Conservation (phyloP, 2,113 vertebrate genomes). For the Nyctereutes procyonoides region DNA sequence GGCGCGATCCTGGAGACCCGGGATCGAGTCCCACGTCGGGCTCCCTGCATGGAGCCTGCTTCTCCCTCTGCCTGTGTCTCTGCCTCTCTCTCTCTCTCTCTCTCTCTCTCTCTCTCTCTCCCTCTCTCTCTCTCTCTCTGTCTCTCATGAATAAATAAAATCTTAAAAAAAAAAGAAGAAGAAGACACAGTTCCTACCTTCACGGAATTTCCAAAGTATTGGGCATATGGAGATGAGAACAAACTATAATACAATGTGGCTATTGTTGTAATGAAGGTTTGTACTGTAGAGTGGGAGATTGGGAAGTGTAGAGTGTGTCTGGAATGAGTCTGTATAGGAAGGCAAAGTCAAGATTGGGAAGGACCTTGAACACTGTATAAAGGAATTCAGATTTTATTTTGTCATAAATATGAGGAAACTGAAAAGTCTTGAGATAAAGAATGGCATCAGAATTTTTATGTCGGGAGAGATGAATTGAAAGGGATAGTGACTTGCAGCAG, state of each 20-base stretch:
- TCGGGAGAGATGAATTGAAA: neutral
- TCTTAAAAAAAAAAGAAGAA: too few relatives aligned
- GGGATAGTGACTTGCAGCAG: neutral
- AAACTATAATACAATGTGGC: neutral
- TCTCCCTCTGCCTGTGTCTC: too few relatives aligned
- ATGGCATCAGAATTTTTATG: neutral
- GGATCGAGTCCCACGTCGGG: too few relatives aligned
- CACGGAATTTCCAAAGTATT: neutral
- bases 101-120: too few relatives aligned
- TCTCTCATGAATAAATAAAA: too few relatives aligned
- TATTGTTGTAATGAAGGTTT: neutral
- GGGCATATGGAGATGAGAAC: neutral
- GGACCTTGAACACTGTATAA: neutral
- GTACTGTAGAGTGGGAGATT: neutral
- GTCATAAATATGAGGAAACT: neutral
- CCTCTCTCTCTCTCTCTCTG: too few relatives aligned
- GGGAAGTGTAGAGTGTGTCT: neutral
- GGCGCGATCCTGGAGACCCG: too few relatives aligned
- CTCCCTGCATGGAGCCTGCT: too few relatives aligned
- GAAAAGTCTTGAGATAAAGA: neutral
- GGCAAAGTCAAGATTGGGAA: neutral
- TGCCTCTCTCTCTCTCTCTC: too few relatives aligned
- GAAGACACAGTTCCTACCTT: neutral
- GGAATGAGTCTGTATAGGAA: neutral
- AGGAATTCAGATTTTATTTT: neutral